Percentiles rank a stretch among this genome's conserved stretches.
Evolutionary conservation across 1,140 invertebrate genomes (phyloP).

Genomic region (Aphelinus certus): DNA sequence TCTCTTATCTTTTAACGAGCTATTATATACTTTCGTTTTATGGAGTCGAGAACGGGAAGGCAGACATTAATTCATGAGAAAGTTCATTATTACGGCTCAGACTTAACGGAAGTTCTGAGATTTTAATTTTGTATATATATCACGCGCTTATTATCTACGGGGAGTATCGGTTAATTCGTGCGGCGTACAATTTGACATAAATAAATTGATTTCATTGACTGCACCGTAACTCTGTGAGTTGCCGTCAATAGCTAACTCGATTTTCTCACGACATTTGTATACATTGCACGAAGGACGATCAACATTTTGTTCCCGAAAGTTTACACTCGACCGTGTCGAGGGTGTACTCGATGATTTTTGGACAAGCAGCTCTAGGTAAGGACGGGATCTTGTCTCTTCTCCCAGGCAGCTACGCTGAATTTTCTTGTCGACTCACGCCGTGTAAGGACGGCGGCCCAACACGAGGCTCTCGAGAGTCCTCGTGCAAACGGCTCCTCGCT

Average conservation of each 20-base stretch:
- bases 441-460: conserved; percentile 18
- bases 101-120: neutral
- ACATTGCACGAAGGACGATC: too few species aligned
- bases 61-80: conserved; percentile 6
- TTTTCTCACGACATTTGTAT: too few species aligned
- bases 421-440: conserved; percentile 32
- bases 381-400: neutral
- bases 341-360: neutral
- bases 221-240: too few species aligned
- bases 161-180: neutral
- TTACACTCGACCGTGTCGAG: too few species aligned
- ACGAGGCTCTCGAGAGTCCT: neutral
- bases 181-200: too few species aligned
- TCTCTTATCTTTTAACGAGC: conserved; percentile 17
- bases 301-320: too few species aligned
- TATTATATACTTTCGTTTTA: conserved; percentile 14
- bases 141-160: neutral
- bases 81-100: conserved; percentile 23
- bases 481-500: conserved; percentile 16
- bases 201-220: too few species aligned
- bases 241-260: too few species aligned
- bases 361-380: neutral
- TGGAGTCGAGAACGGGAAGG: neutral
- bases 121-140: conserved; percentile 12
- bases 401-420: conserved; percentile 21